These are phyloP conservation scores for Dynastes grantii DNA, from an alignment of 2,888 invertebrate genomes.

Conservation along the genomic window DNA sequence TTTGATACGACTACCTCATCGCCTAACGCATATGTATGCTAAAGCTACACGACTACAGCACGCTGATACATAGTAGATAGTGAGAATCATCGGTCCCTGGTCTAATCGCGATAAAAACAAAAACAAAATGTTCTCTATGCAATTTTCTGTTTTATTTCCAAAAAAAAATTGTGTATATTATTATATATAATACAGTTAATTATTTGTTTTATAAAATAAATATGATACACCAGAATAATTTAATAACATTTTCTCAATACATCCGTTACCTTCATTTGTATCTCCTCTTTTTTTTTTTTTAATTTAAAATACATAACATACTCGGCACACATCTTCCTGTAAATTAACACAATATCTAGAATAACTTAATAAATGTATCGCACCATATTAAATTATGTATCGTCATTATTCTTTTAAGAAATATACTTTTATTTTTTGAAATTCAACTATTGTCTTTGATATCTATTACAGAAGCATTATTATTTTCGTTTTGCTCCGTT, in stretches of 20 bases:
- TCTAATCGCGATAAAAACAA: background rate
- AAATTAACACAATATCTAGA: conserved; percentile 20
- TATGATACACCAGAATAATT: conserved; percentile 45
- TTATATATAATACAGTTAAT: background rate
- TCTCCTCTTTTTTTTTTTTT: background rate
- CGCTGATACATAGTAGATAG: too few relatives aligned
- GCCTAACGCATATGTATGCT: too few relatives aligned
- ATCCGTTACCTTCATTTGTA: background rate
- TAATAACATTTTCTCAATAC: conserved; percentile 16
- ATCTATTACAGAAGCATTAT: conserved; percentile 17
- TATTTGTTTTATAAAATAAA: conserved; percentile 35
- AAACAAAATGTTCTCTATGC: background rate
- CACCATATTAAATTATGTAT: conserved; percentile 4
- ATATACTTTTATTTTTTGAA: conserved; percentile 19
- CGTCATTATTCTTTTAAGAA: conserved; percentile 5
- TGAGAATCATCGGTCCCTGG: too few relatives aligned
- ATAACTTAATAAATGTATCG: conserved; percentile 25
- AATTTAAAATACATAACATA: conserved; percentile 1
- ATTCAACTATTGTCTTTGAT: conserved; percentile 41
- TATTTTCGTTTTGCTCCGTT: conserved; percentile 65
- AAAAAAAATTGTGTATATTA: conserved; percentile 6
- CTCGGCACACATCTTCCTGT: conserved; percentile 1
- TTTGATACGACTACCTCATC: too few relatives aligned
- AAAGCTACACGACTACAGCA: too few relatives aligned
- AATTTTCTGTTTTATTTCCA: background rate